A percentile compares a stretch with the other conserved stretches of the same genome.
Conservation (phyloP, 1,140 invertebrate genomes). For the Callitettix versicolor region DNA sequence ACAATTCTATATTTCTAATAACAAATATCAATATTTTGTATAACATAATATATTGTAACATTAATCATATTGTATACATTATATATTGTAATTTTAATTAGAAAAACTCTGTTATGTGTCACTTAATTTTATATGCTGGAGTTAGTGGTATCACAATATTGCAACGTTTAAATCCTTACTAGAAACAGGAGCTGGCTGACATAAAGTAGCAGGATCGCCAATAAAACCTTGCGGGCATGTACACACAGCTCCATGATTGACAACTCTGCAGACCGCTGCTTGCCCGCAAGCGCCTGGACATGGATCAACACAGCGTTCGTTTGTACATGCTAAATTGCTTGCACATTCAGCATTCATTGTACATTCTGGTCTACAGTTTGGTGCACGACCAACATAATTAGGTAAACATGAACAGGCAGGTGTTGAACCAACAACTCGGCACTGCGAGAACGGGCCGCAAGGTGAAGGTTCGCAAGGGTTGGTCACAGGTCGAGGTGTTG, state of each 20-base stretch:
- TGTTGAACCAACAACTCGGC: constrained; percentile 53
- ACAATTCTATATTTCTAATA: no score
- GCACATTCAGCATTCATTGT: constrained; percentile 71
- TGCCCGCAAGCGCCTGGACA: constrained; percentile 76
- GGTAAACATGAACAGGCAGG: constrained; percentile 68
- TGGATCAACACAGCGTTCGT: constrained; percentile 71
- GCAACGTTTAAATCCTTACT: no score
- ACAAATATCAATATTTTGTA: no score
- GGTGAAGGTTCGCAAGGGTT: constrained; percentile 67
- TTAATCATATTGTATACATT: no score
- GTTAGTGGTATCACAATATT: no score
- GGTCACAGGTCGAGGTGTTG: constrained; percentile 34
- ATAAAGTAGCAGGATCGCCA: constrained; percentile 63
- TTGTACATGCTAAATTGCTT: constrained; percentile 65
- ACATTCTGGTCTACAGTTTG: constrained; percentile 73
- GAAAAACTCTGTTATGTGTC: no score
- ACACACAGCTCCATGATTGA: constrained; percentile 72
- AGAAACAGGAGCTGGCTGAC: no score
- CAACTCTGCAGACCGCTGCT: constrained; percentile 67
- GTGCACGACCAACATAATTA: constrained; percentile 65
- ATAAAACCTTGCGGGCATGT: constrained; percentile 65
- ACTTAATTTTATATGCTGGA: no score
- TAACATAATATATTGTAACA: no score
- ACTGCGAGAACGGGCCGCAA: constrained; percentile 69
- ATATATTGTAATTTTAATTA: no score